Evolutionary conservation across 2,113 vertebrate species (phyloP).

Genomic region (pig (Sus scrofa)): T2T-Sscrofa CM000814.6:108040001-108040500

Average conservation of each 20-base stretch:
- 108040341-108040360: not conserved
- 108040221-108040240: not conserved
- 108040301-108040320: not conserved
- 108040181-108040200: slow-evolving; percentile 18
- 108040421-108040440: not conserved
- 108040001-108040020: not conserved
- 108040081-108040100: not conserved
- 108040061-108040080: not conserved
- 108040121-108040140: not conserved
- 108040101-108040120: not conserved
- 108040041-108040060: not conserved
- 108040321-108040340: not conserved
- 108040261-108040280: not conserved
- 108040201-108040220: not conserved
- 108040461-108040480: not conserved
- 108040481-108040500: slow-evolving; percentile 14
- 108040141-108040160: not conserved
- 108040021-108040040: not conserved
- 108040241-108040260: not conserved
- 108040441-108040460: not conserved
- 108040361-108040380: not conserved
- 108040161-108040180: not conserved
- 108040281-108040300: not conserved
- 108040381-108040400: not conserved
- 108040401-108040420: slow-evolving; percentile 11